These are phyloP conservation scores for Allygus modestus DNA, from an alignment of 2,888 invertebrate genomes.

Conservation along the genomic window DNA sequence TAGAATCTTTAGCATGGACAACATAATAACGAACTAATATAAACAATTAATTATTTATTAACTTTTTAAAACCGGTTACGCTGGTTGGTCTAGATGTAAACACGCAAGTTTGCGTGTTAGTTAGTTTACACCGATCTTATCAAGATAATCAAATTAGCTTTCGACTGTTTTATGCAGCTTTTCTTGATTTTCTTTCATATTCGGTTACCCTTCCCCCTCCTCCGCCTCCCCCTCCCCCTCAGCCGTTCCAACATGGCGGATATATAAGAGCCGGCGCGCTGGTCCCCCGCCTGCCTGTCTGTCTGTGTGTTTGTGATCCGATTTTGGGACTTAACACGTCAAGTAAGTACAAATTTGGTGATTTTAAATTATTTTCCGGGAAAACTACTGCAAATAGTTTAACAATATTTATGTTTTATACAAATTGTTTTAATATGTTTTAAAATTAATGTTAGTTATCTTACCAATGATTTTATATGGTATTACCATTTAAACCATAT, in stretches of 20 bases:
- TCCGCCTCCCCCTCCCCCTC: constrained; percentile 1
- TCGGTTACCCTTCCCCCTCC: background rate
- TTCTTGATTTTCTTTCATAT: constrained; percentile 27
- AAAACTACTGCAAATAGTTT: no score
- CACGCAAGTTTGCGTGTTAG: background rate
- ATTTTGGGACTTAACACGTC: constrained; percentile 44
- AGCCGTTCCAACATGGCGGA: constrained; percentile 35
- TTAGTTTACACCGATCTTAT: background rate
- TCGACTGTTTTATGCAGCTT: constrained; percentile 12
- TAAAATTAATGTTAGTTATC: no score
- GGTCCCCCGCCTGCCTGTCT: constrained; percentile 6
- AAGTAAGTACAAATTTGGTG: constrained; percentile 36
- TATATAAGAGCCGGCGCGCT: constrained; percentile 34
- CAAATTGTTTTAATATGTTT: no score
- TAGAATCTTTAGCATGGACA: no score
- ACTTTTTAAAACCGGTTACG: no score
- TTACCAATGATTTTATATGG: no score
- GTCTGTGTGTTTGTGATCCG: constrained; percentile 38
- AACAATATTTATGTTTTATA: no score
- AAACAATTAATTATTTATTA: no score
- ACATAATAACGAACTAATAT: no score
- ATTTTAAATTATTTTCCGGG: constrained; percentile 3
- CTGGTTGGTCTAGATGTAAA: background rate
- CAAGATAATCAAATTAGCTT: background rate
- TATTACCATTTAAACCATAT: no score